These are phyloP conservation scores for Sycophaga agraensis DNA, from an alignment of 1,140 invertebrate species.

Conservation along the genomic window DNA sequence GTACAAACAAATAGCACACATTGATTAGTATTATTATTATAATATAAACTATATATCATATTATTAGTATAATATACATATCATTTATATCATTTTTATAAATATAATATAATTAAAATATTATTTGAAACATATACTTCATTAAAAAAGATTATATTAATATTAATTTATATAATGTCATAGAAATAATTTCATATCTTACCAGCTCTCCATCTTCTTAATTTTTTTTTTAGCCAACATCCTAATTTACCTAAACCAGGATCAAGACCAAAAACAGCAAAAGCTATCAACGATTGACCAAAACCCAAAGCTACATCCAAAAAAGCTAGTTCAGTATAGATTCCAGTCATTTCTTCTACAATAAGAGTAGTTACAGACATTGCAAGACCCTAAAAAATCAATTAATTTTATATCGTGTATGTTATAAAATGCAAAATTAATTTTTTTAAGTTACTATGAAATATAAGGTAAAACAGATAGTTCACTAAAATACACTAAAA, in stretches of 20 bases:
- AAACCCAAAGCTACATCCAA: slow-evolving; percentile 86
- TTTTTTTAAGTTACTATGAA: no score
- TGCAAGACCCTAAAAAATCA: slow-evolving; percentile 70
- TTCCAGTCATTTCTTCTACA: slow-evolving; percentile 81
- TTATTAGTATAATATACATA: no score
- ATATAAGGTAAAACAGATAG: no score
- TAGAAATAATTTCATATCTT: no score
- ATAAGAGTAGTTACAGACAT: slow-evolving; percentile 85
- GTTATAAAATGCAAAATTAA: no score
- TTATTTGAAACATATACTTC: no score
- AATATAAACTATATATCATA: no score
- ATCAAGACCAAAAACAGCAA: slow-evolving; percentile 84
- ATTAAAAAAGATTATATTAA: no score
- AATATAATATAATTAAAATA: no score
- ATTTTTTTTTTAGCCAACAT: slow-evolving; percentile 44
- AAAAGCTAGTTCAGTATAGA: slow-evolving; percentile 89
- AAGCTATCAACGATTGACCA: slow-evolving; percentile 83
- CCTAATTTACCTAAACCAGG: slow-evolving; percentile 57
- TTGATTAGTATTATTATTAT: background rate
- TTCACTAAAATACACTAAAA: no score
- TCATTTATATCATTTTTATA: background rate
- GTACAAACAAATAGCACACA: background rate
- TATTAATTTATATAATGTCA: no score
- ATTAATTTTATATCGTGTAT: no score
- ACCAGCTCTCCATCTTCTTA: slow-evolving; percentile 42